Evolutionary conservation across 2,797 vertebrate species (phyloP).

Genomic region (Bucorvus abyssinicus): DNA sequence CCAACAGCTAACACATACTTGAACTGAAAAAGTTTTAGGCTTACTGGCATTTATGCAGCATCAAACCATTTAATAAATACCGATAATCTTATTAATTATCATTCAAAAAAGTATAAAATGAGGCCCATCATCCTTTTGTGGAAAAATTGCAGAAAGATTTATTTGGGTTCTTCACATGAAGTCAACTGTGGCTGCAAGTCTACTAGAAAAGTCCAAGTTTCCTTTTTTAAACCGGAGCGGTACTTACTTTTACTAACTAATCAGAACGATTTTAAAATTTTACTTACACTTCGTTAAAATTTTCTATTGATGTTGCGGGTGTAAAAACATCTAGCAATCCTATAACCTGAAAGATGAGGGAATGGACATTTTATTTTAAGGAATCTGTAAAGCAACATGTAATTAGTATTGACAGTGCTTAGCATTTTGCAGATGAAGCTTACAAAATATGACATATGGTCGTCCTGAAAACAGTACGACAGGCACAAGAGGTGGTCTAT

Average conservation of each 20-base stretch:
- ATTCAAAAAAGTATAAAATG: background rate
- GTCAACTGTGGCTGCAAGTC: background rate
- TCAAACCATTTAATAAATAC: background rate
- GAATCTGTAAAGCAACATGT: background rate
- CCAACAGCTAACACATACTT: background rate
- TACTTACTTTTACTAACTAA: background rate
- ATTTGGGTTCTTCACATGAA: background rate
- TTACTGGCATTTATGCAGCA: background rate
- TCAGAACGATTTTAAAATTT: background rate
- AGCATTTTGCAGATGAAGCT: background rate
- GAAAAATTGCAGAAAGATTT: background rate
- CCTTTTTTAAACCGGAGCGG: background rate
- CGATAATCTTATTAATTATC: background rate
- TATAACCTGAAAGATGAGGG: constrained; percentile 82
- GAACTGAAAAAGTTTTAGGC: background rate
- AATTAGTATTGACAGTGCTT: background rate
- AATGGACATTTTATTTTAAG: background rate
- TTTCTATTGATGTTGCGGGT: constrained; percentile 88
- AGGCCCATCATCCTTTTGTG: background rate
- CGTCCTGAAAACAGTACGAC: background rate
- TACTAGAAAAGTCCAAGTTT: background rate
- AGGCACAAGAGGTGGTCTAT: background rate
- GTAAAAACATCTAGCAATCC: constrained; percentile 96
- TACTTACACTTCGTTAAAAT: constrained; percentile 95
- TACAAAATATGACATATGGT: background rate